Conservation (phyloP, 2,797 vertebrate species). For the Cetoscarus ocellatus region DNA sequence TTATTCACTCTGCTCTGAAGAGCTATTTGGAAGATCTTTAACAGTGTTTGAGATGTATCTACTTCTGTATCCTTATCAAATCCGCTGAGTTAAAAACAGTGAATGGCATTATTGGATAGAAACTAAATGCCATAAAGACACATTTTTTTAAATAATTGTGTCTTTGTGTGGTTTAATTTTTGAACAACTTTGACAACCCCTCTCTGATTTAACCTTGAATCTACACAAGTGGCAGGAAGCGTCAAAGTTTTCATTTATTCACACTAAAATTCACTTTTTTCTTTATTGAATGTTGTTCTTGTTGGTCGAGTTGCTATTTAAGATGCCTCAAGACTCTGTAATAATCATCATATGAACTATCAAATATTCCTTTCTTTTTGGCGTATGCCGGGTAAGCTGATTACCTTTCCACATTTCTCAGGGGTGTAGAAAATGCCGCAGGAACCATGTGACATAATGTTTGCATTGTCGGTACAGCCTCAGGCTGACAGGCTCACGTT, state of each 20-base stretch:
- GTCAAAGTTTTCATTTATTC: not conserved
- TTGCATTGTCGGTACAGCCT: constrained; percentile 2
- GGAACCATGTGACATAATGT: constrained; percentile 26
- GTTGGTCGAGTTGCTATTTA: not conserved
- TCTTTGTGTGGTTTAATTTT: too few relatives aligned
- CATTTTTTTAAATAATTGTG: too few relatives aligned
- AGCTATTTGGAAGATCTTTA: too few relatives aligned
- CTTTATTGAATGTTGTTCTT: not conserved
- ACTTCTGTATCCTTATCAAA: not conserved
- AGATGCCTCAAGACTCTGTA: not conserved
- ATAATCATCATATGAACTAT: not conserved
- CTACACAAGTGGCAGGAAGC: not conserved
- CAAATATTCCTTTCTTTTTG: constrained; percentile 19
- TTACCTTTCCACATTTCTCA: constrained; percentile 32
- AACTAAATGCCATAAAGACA: not conserved
- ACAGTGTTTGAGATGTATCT: too few relatives aligned
- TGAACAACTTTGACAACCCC: too few relatives aligned
- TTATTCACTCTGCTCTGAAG: too few relatives aligned
- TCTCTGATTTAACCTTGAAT: not conserved
- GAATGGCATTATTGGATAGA: not conserved
- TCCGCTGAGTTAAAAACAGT: not conserved
- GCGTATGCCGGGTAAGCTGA: constrained; percentile 32
- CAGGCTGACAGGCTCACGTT: not conserved
- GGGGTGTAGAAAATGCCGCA: constrained; percentile 23
- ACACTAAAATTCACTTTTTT: not conserved